These are phyloP conservation scores for Rapana venosa DNA, from an alignment of 2,888 invertebrate species.

Conservation along the genomic window DNA sequence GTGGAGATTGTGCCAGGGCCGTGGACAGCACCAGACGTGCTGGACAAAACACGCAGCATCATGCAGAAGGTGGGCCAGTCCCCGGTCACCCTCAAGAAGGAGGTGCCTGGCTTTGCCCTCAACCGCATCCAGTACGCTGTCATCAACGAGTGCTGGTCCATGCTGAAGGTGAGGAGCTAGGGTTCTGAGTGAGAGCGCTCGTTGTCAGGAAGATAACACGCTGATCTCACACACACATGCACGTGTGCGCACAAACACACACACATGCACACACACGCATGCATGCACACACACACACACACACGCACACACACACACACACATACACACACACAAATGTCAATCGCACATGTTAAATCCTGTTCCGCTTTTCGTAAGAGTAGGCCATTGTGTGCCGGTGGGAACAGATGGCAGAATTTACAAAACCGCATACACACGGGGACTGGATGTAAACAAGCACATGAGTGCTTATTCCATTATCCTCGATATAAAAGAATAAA, in stretches of 20 bases:
- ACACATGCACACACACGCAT: not conserved
- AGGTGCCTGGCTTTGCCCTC: constrained; percentile 94
- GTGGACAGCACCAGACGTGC: constrained; percentile 90
- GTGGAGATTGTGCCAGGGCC: constrained; percentile 97
- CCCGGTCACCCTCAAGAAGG: constrained; percentile 90
- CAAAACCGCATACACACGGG: no score
- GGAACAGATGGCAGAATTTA: no score
- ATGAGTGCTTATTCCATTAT: no score
- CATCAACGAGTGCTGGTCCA: constrained; percentile 93
- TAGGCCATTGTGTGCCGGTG: no score
- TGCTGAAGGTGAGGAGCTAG: constrained; percentile 82
- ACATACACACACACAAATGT: not conserved
- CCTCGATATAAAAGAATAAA: no score
- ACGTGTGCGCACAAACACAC: not conserved
- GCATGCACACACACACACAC: not conserved
- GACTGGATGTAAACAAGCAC: no score
- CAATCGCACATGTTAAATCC: no score
- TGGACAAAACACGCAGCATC: constrained; percentile 85
- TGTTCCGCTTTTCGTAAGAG: no score
- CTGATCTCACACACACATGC: not conserved
- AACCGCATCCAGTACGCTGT: constrained; percentile 98
- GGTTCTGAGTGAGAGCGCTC: not conserved
- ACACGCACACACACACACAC: not conserved
- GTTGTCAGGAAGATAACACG: not conserved
- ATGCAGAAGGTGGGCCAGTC: constrained; percentile 95